Base-by-base conservation (phyloP, 2,113 vertebrate genomes). In the Clarias batrachus region DNA sequence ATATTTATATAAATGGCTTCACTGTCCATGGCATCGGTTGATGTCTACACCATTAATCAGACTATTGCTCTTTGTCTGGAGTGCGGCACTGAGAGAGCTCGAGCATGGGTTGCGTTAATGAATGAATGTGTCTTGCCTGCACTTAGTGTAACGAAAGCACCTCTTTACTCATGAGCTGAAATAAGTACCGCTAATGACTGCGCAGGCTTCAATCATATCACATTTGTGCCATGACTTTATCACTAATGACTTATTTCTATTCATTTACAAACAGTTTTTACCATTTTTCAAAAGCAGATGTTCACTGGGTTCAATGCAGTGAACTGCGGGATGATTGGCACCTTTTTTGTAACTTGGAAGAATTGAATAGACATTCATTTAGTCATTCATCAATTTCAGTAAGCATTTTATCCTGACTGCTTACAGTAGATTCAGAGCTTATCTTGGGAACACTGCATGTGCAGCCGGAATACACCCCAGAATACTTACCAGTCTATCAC, bases 11-110 rank as follows among this genome's bases (percentile, higher is more conserved):
- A 87, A 87, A 84, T 81, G 54, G 59, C 25, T 85, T 79, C 81
- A 81, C 87, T 71, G 84, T 83, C 66, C 77, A 80, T 83, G 85
- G 71, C 60, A 19, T 74, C 74, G 27, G 78, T 66, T 82, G 65
- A 82, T 86, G 82, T 74, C 23, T n/a, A 33, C 37, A 27, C 48
- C 86, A 90, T 90, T 89, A 89, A 89, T 90, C 88, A 86, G 80
- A 62, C 80, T 86, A 27, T 85, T 73, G 80, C 52, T 80, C 86
- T 89, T 82, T 79, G 81, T 84, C 76, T 17, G 62, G 65, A 78
- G 27, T 62, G 54, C 16, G 33, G 66, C 41, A 48, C 54, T 25
- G 62, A 23, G 78, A 27, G 60, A 65, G 86, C 56, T 76, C 66
- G 74, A 86, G 66, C 80, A 81, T n/a, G 73, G 83, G 59, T 79